Evolutionary conservation across 2,113 vertebrate species (phyloP), one percentile per base, ranked within the genome.

Genomic region (Paradisaea rubra): DNA sequence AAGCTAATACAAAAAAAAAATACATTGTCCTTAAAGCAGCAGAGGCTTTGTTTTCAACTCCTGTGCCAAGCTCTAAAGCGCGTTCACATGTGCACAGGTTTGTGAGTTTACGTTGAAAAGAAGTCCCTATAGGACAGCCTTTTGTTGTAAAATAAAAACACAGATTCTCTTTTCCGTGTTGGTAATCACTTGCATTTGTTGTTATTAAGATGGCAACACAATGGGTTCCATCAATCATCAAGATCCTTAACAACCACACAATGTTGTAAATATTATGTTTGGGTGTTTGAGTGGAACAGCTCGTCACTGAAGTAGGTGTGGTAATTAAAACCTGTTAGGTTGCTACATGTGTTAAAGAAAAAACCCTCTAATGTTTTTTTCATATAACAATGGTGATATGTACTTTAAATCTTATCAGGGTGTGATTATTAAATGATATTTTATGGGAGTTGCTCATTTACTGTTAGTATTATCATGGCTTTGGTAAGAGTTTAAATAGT

Each of bases 191-290:
- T 96, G 95, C 76, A 89, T 98, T 95, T 91, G 91, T 92, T 95
- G 88, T 96, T 97, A 65, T 89, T 96, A 97, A 96, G 94, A 96
- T 94, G 97, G 50, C 83, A 80, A 76, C 97, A 98, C 97, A 98
- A 97, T 97, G 98, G 98, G 95, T 97, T 97, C 96, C 98, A 97
- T 98, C 98, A 98, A 97, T 98, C 98, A 98, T 96, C 96, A 95
- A 98, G 98, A 98, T 98, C 98, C 98, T 98, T 96, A 98, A 98
- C 97, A 98, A 98, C 98, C 94, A 52, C 96, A 94, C 97, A 98
- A 96, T 57, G 89, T 95, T 97, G 97, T 98, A 98, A 98, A 99
- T 99, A 98, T 99, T 98, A 97, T 98, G 98, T 98, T 97, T 98
- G 98, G 97, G 98, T 98, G 97, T 98, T 98, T 97, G 97, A 98